Percentiles rank a stretch among this genome's conserved stretches.
Conservation (phyloP, 1,140 invertebrate species). For the Drosophila yakuba region DNA sequence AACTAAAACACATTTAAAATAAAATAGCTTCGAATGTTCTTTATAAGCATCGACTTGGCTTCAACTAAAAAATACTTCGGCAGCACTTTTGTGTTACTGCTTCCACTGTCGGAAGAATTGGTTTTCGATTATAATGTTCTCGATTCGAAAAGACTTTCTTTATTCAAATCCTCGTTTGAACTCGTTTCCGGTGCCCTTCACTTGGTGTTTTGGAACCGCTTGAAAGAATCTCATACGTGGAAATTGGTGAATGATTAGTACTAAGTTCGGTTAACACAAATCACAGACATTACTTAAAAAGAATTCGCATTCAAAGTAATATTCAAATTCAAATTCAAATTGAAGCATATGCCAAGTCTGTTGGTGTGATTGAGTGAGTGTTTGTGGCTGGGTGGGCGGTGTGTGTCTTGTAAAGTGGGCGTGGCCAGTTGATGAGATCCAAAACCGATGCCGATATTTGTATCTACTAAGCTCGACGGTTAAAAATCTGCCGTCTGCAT, state of each 20-base stretch:
- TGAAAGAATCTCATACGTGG: conserved; percentile 50
- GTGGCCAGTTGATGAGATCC: conserved; percentile 19
- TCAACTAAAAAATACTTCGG: conserved; percentile 31
- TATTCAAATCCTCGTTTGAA: conserved; percentile 27
- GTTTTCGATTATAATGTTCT: conserved; percentile 8
- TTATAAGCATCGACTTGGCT: conserved; percentile 5
- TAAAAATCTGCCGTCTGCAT: conserved; percentile 9
- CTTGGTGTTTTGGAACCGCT: conserved; percentile 27
- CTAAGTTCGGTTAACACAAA: conserved; percentile 51
- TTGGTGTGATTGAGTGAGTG: conserved; percentile 5
- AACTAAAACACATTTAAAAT: conserved; percentile 45
- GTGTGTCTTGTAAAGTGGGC: conserved; percentile 8
- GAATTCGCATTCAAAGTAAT: conserved; percentile 52
- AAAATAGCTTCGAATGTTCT: conserved; percentile 31
- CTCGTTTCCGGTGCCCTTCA: conserved; percentile 22
- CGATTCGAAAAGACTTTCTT: conserved; percentile 8
- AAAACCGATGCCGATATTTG: conserved; percentile 17
- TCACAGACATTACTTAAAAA: conserved; percentile 63
- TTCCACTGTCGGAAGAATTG: conserved; percentile 1
- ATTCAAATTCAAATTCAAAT: conserved; percentile 61
- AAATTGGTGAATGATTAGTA: conserved; percentile 52
- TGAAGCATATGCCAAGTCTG: conserved; percentile 66
- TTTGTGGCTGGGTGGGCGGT: conserved; percentile 6
- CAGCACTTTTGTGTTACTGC: conserved; percentile 12
- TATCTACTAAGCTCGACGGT: conserved; percentile 23